Evolutionary conservation across 2,888 invertebrate species (phyloP).

Genomic region (Branchipolynoe longqiensis): DNA sequence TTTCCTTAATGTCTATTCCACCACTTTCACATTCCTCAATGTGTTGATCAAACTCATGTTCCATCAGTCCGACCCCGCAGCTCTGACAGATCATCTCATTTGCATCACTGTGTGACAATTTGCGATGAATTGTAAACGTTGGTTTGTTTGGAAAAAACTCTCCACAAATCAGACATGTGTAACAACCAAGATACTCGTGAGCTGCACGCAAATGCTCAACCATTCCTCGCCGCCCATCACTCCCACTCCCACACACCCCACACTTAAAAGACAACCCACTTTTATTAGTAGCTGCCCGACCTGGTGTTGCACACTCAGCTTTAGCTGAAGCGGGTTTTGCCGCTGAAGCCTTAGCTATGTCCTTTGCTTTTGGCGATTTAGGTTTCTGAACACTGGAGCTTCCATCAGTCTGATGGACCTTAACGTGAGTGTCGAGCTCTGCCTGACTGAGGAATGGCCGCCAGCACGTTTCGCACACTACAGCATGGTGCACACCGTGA

Average conservation of each 20-base stretch:
- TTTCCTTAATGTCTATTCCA: slow-evolving; percentile 38
- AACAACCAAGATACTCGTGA: slow-evolving; percentile 40
- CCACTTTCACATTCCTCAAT: not conserved
- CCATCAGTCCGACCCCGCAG: slow-evolving; percentile 1
- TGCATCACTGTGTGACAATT: slow-evolving; percentile 36
- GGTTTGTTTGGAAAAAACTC: slow-evolving; percentile 52
- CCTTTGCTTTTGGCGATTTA: not conserved
- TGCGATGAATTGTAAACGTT: slow-evolving; percentile 37
- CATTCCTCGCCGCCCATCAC: not conserved
- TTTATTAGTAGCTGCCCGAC: not conserved
- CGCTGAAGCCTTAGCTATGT: not conserved
- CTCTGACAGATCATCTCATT: slow-evolving; percentile 31
- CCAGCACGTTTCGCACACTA: slow-evolving; percentile 35
- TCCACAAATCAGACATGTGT: slow-evolving; percentile 31
- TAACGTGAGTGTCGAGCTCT: not conserved
- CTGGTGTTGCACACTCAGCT: not conserved
- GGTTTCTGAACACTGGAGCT: not conserved
- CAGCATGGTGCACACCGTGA: slow-evolving; percentile 14
- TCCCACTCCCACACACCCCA: not conserved
- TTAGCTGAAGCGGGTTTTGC: not conserved
- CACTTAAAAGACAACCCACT: not conserved
- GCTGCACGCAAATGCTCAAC: slow-evolving; percentile 15
- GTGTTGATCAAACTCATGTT: slow-evolving; percentile 24
- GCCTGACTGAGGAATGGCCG: slow-evolving; percentile 26
- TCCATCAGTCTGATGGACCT: not conserved